These are phyloP conservation scores for Florisuga fusca DNA, from an alignment of 2,797 vertebrate genomes.

Conservation along the genomic window DNA sequence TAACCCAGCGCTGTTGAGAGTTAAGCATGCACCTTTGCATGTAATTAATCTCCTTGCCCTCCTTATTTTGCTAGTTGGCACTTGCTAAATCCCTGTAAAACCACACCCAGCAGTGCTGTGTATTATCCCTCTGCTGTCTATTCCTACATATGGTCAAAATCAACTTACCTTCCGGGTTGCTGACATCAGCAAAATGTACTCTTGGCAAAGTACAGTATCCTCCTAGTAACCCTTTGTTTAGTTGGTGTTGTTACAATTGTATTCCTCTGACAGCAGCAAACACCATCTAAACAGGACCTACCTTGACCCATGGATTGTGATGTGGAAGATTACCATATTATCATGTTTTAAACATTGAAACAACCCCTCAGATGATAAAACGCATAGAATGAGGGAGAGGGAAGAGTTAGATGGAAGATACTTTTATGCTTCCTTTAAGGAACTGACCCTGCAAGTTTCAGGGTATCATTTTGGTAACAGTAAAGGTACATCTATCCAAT, in stretches of 20 bases:
- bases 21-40: conserved; percentile 78
- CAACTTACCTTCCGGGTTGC: conserved; percentile 80
- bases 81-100: conserved; percentile 80
- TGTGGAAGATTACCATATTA: background rate
- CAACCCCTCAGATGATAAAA: background rate
- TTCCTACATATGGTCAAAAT: conserved; percentile 84
- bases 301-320: background rate
- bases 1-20: conserved; percentile 44
- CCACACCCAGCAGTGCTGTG: conserved; percentile 80
- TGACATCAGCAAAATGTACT: conserved; percentile 80
- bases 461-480: background rate
- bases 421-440: background rate
- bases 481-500: background rate
- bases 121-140: conserved; percentile 76
- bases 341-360: background rate
- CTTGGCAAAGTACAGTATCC: conserved; percentile 69
- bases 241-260: conserved; percentile 56
- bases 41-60: conserved; percentile 81
- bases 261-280: conserved; percentile 60
- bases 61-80: conserved; percentile 81
- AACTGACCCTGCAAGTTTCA: background rate
- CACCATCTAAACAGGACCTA: background rate
- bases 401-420: background rate
- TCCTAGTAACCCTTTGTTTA: conserved; percentile 81
- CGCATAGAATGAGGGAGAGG: accelerated